Percentiles rank a stretch among this genome's conserved stretches.
Conservation (phyloP, 2,113 vertebrate species). For the Lophius piscatorius region DNA sequence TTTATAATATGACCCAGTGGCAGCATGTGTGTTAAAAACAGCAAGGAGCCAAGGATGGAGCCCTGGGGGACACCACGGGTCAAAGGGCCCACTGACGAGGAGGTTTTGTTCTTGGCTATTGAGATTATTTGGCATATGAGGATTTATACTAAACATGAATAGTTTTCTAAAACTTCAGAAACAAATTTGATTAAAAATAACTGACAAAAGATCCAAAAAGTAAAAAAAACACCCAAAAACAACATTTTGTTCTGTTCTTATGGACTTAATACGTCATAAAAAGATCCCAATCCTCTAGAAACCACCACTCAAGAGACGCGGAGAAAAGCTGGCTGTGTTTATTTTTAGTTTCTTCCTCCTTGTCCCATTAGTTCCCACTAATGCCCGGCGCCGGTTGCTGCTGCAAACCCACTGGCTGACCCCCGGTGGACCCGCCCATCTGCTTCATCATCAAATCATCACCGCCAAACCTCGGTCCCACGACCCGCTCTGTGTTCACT, state of each 20-base stretch:
- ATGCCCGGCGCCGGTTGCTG: slow-evolving; percentile 16
- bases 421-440: slow-evolving; percentile 25
- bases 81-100: too few species aligned
- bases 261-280: neutral
- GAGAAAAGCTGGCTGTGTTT: slow-evolving; percentile 14
- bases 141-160: too few species aligned
- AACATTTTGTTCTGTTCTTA: neutral
- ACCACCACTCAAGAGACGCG: neutral
- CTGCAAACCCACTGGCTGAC: slow-evolving; percentile 63
- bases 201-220: too few species aligned
- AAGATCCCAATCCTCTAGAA: neutral
- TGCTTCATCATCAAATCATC: slow-evolving; percentile 58
- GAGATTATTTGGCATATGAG: too few species aligned
- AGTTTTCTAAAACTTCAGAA: too few species aligned
- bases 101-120: too few species aligned
- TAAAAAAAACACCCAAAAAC: too few species aligned
- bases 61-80: too few species aligned
- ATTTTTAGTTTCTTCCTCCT: slow-evolving; percentile 33
- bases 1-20: too few species aligned
- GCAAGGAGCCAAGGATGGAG: too few species aligned
- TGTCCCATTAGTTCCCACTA: slow-evolving; percentile 21
- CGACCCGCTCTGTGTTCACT: slow-evolving; percentile 46
- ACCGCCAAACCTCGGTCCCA: slow-evolving; percentile 58
- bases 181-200: too few species aligned
- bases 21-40: too few species aligned